phyloP scores from a whole-genome alignment of 2,888 invertebrate genomes.

The Gari tellinella region DNA sequence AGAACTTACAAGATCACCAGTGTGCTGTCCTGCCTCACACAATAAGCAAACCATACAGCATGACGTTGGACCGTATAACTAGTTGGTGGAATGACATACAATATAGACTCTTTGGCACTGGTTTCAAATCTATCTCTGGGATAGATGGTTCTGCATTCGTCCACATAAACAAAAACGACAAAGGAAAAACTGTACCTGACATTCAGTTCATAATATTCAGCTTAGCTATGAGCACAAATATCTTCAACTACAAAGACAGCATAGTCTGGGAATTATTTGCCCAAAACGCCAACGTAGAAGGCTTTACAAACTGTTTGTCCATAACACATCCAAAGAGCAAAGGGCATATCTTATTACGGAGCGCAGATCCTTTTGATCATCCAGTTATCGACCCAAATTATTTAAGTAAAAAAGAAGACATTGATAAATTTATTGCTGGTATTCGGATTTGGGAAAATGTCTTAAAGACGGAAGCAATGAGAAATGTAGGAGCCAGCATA shows the following conservation, averaged over 20 bases:
- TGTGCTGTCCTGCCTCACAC: neutral
- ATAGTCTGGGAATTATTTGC: neutral
- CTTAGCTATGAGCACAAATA: neutral
- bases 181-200: slow-evolving; percentile 5
- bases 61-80: neutral
- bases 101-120: slow-evolving; percentile 12
- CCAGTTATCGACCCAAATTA: slow-evolving; percentile 32
- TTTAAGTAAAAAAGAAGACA: slow-evolving; percentile 14
- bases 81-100: slow-evolving; percentile 5
- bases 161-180: slow-evolving; percentile 2
- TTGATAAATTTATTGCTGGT: slow-evolving; percentile 12
- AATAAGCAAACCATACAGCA: neutral
- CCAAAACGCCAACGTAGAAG: neutral
- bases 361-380: slow-evolving; percentile 32
- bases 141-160: slow-evolving; percentile 14
- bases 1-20: slow-evolving; percentile 78
- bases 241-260: slow-evolving; percentile 1
- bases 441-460: slow-evolving; percentile 20
- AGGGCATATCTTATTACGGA: slow-evolving; percentile 9
- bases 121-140: slow-evolving; percentile 1
- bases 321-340: slow-evolving; percentile 22
- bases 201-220: slow-evolving; percentile 12
- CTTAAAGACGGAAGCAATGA: slow-evolving; percentile 39
- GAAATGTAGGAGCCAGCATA: slow-evolving; percentile 40
- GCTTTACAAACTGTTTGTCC: slow-evolving; percentile 15